These are phyloP conservation scores for Cyphomyrus plagiostoma DNA, from an alignment of 2,113 vertebrate genomes.

Conservation along the genomic window DNA sequence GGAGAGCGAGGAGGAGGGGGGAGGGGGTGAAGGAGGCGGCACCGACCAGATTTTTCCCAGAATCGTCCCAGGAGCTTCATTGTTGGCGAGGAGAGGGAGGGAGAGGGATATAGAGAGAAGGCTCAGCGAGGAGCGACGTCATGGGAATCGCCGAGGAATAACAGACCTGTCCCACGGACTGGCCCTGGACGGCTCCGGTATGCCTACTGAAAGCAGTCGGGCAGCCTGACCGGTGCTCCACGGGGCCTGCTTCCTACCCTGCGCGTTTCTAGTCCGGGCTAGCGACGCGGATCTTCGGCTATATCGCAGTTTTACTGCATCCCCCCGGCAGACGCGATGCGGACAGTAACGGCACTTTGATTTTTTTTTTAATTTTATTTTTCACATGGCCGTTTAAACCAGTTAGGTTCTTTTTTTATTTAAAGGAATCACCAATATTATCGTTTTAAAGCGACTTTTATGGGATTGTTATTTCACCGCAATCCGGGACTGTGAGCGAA, in stretches of 20 bases:
- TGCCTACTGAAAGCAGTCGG: conserved; percentile 21
- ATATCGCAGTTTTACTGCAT: conserved; percentile 31
- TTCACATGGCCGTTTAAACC: conserved; percentile 33
- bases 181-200: conserved; percentile 25
- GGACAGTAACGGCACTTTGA: conserved; percentile 30
- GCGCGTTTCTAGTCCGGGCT: conserved; percentile 50
- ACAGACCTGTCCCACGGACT: background rate
- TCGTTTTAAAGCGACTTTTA: conserved; percentile 42
- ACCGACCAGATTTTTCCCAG: background rate
- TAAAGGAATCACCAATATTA: background rate
- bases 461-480: conserved; percentile 50
- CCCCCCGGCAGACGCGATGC: conserved; percentile 34
- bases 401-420: background rate
- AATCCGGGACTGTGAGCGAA: conserved; percentile 48
- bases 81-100: background rate
- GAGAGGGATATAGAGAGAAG: background rate
- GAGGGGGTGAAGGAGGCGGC: background rate
- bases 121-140: background rate
- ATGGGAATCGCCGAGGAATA: background rate
- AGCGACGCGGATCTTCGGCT: conserved; percentile 35
- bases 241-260: conserved; percentile 41
- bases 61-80: background rate
- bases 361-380: conserved; percentile 27
- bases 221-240: background rate
- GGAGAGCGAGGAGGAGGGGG: background rate